These are phyloP conservation scores for Drosophila aldrichi DNA, from an alignment of 2,888 invertebrate species.

Conservation along the genomic window DNA sequence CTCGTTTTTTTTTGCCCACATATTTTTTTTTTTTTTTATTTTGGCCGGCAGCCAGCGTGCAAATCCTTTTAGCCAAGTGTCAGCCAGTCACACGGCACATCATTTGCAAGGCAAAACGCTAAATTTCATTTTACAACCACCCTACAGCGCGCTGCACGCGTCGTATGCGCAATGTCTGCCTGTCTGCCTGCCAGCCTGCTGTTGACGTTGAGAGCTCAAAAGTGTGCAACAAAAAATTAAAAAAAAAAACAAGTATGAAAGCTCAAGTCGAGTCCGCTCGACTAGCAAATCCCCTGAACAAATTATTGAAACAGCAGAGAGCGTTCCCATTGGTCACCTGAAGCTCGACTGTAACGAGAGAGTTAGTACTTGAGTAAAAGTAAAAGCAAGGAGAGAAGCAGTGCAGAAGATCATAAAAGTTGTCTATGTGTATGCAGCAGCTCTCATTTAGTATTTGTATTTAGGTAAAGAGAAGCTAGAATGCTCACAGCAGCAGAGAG, in stretches of 20 bases:
- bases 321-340: too few species aligned
- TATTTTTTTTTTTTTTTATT: slow-evolving; percentile 32
- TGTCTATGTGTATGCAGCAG: too few species aligned
- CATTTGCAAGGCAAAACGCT: slow-evolving; percentile 80
- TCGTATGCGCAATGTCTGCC: slow-evolving; percentile 46
- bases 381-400: too few species aligned
- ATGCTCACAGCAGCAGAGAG: too few species aligned
- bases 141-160: slow-evolving; percentile 20
- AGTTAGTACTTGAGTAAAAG: too few species aligned
- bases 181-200: slow-evolving; percentile 35
- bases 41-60: slow-evolving; percentile 57
- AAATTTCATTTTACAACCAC: slow-evolving; percentile 73
- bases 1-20: slow-evolving; percentile 9
- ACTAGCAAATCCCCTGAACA: too few species aligned
- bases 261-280: too few species aligned
- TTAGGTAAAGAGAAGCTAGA: too few species aligned
- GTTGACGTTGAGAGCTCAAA: slow-evolving; percentile 31
- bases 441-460: too few species aligned
- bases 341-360: too few species aligned
- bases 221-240: slow-evolving; percentile 15
- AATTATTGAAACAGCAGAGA: too few species aligned
- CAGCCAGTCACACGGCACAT: slow-evolving; percentile 64
- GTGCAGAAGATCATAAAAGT: too few species aligned
- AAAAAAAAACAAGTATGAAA: background rate
- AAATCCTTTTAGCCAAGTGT: slow-evolving; percentile 76